Base-by-base conservation (phyloP, 2,797 vertebrate species). In the Spheniscus humboldti region DNA sequence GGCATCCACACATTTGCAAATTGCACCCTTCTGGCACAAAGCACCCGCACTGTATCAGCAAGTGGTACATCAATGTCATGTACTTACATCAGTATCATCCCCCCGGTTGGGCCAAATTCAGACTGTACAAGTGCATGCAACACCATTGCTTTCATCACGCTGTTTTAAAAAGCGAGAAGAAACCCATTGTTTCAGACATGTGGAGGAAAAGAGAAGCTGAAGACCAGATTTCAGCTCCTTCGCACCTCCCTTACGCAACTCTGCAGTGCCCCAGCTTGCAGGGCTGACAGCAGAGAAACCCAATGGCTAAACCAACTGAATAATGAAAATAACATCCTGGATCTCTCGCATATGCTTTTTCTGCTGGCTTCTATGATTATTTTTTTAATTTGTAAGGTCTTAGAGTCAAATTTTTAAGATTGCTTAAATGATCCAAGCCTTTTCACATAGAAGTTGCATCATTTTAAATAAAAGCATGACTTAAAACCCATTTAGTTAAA, bases 111-210 rank as follows among this genome's bases (percentile, higher is more conserved):
- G 62, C 31, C 24, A 56, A 81, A 47, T n/a, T 55, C 69, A 47
- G 33, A 13, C 17, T 2, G 2, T 7, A 35, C 30, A 12, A 8
- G 52, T 4, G 6, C 41, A 10, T 20, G 27, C 59, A 59, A 1
- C 13, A 81, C n/a, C 60, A 11, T 45, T 20, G 50, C 56, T 82
- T 47, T 23, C n/a, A 24, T 8, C 72, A 11, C 0, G 0, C 75
- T 72, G 48, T 9, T 43, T 53, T 3, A 35, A 81, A 93, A 75
- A 75, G 14, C 18, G 92, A 72, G 79, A 78, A 71, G 53, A 68
- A 93, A 53, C 14, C 8, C 1, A 0, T 35, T 19, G n/a, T 35
- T 63, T 33, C 75, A 60, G 72, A 19, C 23, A 20, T 1, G 3
- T 25, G 14, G 53, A 50, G 35, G 41, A 62, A 50, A 89, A 66